phyloP scores from a whole-genome alignment of 1,140 invertebrate species.

The Notospermus geniculatus region DNA sequence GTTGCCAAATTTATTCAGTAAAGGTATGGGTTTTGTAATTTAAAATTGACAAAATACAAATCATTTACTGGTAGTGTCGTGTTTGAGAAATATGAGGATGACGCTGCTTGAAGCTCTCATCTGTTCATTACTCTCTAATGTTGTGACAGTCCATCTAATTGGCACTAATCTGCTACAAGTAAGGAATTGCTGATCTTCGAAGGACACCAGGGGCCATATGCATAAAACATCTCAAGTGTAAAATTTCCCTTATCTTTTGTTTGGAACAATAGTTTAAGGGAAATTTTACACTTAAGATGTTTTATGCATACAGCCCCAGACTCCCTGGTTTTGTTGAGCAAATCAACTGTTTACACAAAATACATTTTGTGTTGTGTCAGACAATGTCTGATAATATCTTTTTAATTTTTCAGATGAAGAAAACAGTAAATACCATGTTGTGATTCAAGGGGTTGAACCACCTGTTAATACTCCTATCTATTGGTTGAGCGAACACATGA shows the following conservation, averaged over 20 bases:
- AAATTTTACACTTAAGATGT: too few relatives aligned
- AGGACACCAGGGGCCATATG: too few relatives aligned
- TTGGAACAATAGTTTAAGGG: too few relatives aligned
- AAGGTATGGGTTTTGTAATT: conserved; percentile 25
- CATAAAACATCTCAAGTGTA: too few relatives aligned
- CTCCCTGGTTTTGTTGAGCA: background rate
- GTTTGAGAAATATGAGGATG: too few relatives aligned
- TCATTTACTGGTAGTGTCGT: too few relatives aligned
- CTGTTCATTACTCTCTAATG: background rate
- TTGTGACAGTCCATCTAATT: background rate
- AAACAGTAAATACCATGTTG: conserved; percentile 57
- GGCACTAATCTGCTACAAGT: background rate
- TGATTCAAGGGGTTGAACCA: conserved; percentile 86
- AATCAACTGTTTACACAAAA: background rate
- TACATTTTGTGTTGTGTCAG: background rate
- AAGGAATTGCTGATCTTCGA: background rate
- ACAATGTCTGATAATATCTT: background rate
- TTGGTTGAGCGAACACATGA: conserved; percentile 96
- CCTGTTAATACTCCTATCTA: conserved; percentile 88
- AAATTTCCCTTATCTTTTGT: too few relatives aligned
- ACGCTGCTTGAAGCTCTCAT: too few relatives aligned
- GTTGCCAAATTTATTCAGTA: conserved; percentile 32
- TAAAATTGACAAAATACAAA: too few relatives aligned
- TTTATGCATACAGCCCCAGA: too few relatives aligned
- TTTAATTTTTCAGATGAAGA: conserved; percentile 26